phyloP scores from a whole-genome alignment of 2,888 invertebrate genomes.

The Cheilosia soror region DNA sequence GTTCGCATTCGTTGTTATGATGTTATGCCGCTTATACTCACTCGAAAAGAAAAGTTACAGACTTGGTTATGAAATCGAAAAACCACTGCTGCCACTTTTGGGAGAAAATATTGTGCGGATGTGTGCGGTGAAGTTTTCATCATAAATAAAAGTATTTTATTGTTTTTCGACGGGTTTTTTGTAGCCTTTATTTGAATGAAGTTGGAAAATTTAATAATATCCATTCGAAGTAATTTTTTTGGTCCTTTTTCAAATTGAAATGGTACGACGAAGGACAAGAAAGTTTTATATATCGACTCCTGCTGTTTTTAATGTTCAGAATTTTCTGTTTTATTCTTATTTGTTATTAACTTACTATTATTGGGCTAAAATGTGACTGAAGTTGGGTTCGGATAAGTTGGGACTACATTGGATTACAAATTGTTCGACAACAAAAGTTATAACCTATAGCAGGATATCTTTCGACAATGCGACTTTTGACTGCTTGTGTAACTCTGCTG shows the following conservation, averaged over 20 bases:
- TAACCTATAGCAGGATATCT: no score
- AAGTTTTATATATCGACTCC: conserved; percentile 10
- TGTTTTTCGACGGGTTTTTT: background rate
- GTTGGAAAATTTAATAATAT: conserved; percentile 25
- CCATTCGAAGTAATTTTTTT: conserved; percentile 13
- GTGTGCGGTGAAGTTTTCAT: conserved; percentile 36
- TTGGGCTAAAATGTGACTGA: background rate
- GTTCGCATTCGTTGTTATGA: conserved; percentile 9
- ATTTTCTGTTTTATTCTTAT: background rate
- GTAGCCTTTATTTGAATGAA: conserved; percentile 16
- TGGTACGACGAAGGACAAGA: background rate
- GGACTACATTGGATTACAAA: no score
- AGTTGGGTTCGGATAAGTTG: background rate
- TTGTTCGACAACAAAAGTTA: no score
- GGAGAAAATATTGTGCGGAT: conserved; percentile 28
- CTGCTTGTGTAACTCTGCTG: no score
- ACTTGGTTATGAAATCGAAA: conserved; percentile 57
- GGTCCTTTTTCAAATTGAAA: background rate
- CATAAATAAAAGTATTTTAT: conserved; percentile 57
- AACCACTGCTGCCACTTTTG: conserved; percentile 27
- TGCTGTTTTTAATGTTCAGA: conserved; percentile 19
- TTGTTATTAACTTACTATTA: conserved; percentile 1
- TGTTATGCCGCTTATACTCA: conserved; percentile 1
- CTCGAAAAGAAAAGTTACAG: conserved; percentile 38
- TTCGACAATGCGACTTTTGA: no score